Percentiles rank a stretch among this genome's conserved stretches.
Evolutionary conservation across 2,888 invertebrate species (phyloP).

Genomic region (Drosophila heteroneura): DNA sequence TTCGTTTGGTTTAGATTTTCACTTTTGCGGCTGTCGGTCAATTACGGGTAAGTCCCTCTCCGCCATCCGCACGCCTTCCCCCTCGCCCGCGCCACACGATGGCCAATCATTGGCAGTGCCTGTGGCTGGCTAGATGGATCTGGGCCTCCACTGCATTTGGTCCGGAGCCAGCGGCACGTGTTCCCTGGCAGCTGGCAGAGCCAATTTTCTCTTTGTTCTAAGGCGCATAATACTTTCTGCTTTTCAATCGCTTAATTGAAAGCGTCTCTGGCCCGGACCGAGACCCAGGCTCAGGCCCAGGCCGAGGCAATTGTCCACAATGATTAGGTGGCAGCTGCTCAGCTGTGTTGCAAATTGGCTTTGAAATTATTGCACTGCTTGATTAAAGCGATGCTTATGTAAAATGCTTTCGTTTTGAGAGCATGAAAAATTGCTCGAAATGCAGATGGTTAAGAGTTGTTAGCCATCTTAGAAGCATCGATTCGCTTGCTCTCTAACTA

Average conservation of each 20-base stretch:
- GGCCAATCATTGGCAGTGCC: conserved; percentile 36
- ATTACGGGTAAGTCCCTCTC: conserved; percentile 15
- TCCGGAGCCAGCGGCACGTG: conserved; percentile 36
- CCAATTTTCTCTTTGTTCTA: conserved; percentile 62
- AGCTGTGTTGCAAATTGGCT: conserved; percentile 33
- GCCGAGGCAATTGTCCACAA: conserved; percentile 37
- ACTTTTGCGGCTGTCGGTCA: conserved; percentile 73
- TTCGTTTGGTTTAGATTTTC: conserved; percentile 80
- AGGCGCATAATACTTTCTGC: conserved; percentile 48
- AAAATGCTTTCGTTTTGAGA: conserved; percentile 14
- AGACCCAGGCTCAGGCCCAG: conserved; percentile 1
- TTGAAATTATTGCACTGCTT: conserved; percentile 15
- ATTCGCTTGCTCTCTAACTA: background rate
- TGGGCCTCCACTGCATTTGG: conserved; percentile 16
- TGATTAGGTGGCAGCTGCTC: conserved; percentile 47
- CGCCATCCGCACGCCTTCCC: background rate
- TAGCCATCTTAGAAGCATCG: background rate
- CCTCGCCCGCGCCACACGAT: background rate
- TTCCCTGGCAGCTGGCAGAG: conserved; percentile 21
- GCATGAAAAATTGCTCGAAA: background rate
- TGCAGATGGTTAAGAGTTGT: background rate
- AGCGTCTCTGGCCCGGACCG: conserved; percentile 34
- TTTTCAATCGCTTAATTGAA: conserved; percentile 67
- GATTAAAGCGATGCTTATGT: conserved; percentile 10
- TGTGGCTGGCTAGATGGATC: conserved; percentile 13